Base-by-base conservation (phyloP, 2,113 vertebrate species). In the Ancistrus triradiatus region DNA sequence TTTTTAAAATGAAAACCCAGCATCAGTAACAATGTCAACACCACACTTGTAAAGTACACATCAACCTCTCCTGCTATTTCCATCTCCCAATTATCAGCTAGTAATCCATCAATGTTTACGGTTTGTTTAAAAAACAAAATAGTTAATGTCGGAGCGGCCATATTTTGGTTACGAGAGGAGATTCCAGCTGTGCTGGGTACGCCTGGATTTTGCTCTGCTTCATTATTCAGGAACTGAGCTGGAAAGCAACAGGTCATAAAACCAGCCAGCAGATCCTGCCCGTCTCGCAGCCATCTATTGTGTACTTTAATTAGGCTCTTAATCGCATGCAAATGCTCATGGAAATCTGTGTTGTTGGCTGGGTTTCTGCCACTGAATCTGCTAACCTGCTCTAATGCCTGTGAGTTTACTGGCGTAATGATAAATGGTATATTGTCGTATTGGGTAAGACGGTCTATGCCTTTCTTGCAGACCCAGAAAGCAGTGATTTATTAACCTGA, bases 31-130 rank as follows among this genome's bases (percentile, higher is more conserved):
- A n/a, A n/a, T n/a, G n/a, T n/a, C n/a, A n/a, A n/a, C n/a, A n/a
- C n/a, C n/a, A n/a, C n/a, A n/a, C n/a, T n/a, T n/a, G n/a, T n/a
- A n/a, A n/a, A n/a, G n/a, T n/a, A n/a, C n/a, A n/a, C n/a, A n/a
- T n/a, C n/a, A n/a, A n/a, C n/a, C n/a, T n/a, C n/a, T n/a, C n/a
- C n/a, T n/a, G n/a, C n/a, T n/a, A n/a, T n/a, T n/a, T n/a, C n/a
- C n/a, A n/a, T n/a, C n/a, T n/a, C n/a, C n/a, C n/a, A n/a, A n/a
- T n/a, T n/a, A n/a, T n/a, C n/a, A n/a, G n/a, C n/a, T n/a, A n/a
- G n/a, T n/a, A n/a, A 74, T 64, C 50, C 25, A 46, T 61, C 43
- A 55, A 75, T 56, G 63, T 74, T 73, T 62, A 72, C 19, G 28
- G 55, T 44, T 62, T 59, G n/a, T 50, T 55, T 59, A 48, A 25